phyloP scores from a whole-genome alignment of 2,888 invertebrate genomes.

The Microplitis deprimator region DNA sequence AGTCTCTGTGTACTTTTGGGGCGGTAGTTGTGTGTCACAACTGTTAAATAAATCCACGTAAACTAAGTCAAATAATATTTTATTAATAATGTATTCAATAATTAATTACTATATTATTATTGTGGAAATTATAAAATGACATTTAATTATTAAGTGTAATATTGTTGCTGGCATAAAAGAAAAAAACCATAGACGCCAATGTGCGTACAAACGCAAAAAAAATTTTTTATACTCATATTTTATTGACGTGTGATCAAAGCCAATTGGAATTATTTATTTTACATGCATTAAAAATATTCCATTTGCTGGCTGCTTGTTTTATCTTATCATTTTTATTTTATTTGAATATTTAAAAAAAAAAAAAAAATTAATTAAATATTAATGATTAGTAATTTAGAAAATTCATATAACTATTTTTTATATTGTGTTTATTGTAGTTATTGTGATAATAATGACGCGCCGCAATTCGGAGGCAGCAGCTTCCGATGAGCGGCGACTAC shows the following conservation, averaged over 20 bases:
- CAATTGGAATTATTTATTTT: neutral
- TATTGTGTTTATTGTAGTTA: neutral
- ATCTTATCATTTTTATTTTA: neutral
- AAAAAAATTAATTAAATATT: neutral
- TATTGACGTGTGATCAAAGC: neutral
- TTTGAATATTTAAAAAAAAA: too few relatives aligned
- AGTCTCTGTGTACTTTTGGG: constrained; percentile 1
- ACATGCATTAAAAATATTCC: neutral
- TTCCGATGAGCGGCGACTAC: constrained; percentile 42
- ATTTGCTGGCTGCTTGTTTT: neutral
- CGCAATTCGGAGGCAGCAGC: constrained; percentile 24
- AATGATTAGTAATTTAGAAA: neutral
- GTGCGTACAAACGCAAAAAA: neutral
- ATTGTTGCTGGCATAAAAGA: neutral
- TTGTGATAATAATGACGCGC: constrained; percentile 31
- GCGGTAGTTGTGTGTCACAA: neutral
- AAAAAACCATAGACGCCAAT: neutral
- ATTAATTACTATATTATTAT: too few relatives aligned
- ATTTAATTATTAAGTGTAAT: neutral
- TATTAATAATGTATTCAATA: too few relatives aligned
- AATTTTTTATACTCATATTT: neutral
- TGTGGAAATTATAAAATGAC: neutral
- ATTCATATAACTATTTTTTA: neutral
- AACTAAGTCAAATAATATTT: neutral
- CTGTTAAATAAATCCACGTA: neutral